Evolutionary conservation across 2,113 vertebrate species (phyloP), one percentile per base, ranked within the genome.

Genomic region (Rhinopithecus roxellana): DNA sequence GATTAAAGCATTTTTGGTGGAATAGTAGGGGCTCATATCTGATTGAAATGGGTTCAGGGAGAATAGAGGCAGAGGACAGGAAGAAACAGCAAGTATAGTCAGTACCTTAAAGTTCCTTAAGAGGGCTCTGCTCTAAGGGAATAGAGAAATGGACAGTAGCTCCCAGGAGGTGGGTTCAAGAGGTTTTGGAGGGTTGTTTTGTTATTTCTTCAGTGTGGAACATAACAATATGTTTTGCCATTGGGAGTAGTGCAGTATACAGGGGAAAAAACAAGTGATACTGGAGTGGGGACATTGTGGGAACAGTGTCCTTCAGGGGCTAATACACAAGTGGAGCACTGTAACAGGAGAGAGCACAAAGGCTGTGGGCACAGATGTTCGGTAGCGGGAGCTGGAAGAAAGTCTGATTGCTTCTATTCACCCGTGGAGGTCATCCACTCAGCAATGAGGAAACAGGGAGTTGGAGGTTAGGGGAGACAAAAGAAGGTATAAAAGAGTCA

Each of bases 341-440:
- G 0, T 10, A 22, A 17, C 2, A 8, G 77, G 25, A 87, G 75
- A 80, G 16, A 32, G 6, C 13, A 81, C 70, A n/a, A 8, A 72
- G 81, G 50, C 18, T 18, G 6, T 25, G 94, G 97, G 59, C 94
- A 79, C 97, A 97, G 97, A 40, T 97, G 97, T 93, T 89, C 18
- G 55, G 30, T 23, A 3, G 32, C 11, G 7, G 83, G 50, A 69
- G 69, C 67, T 17, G 52, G 69, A 64, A 72, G 59, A 30, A 43
- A 38, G 32, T 89, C 84, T 95, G 69, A 96, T 97, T 96, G 90
- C 96, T 93, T 89, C 79, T 40, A 5, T 93, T 89, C 87, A 83
- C 93, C 83, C 27, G 16, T 48, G 40, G 84, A 93, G 96, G 97
- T 93, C 95, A 67, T 89, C 97, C 59, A 67, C 93, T 82, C 86